phyloP scores from a whole-genome alignment of 2,113 vertebrate genomes.

The Delphinus delphis region DNA sequence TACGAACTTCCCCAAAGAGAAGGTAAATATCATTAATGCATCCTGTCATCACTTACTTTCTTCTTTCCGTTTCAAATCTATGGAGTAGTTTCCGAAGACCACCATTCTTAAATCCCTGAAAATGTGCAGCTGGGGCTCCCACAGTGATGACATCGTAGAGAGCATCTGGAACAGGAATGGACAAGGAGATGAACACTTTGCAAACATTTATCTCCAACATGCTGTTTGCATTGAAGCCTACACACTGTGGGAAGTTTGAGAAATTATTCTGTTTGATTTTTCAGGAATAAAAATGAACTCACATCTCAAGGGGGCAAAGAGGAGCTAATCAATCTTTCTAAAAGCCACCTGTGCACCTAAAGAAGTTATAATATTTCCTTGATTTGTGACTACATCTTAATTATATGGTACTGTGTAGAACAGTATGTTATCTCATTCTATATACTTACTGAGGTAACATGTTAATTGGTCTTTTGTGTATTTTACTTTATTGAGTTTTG shows the following conservation, averaged over 20 bases:
- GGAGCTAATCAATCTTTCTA: constrained; percentile 73
- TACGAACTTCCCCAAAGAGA: not conserved
- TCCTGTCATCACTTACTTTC: constrained; percentile 88
- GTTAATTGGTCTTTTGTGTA: constrained; percentile 79
- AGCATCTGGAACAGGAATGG: constrained; percentile 86
- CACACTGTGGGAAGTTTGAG: not conserved
- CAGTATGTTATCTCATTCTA: constrained; percentile 71
- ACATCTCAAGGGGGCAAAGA: constrained; percentile 56
- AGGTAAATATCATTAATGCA: not conserved
- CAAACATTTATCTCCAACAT: not conserved
- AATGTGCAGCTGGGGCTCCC: constrained; percentile 96
- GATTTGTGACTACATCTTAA: constrained; percentile 81
- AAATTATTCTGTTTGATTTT: constrained; percentile 31
- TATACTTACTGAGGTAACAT: constrained; percentile 78
- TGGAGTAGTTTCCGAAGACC: constrained; percentile 94
- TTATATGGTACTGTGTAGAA: constrained; percentile 66
- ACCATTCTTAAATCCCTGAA: constrained; percentile 97
- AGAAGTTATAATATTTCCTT: constrained; percentile 69
- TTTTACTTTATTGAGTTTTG: constrained; percentile 78
- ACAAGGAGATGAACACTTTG: constrained; percentile 51
- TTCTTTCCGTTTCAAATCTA: constrained; percentile 94
- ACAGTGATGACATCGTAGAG: constrained; percentile 96
- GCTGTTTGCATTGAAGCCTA: not conserved
- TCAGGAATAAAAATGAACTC: constrained; percentile 48
- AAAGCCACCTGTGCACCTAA: constrained; percentile 75